These are phyloP conservation scores for Acanthurus tractus DNA, from an alignment of 2,797 vertebrate genomes.

Conservation along the genomic window DNA sequence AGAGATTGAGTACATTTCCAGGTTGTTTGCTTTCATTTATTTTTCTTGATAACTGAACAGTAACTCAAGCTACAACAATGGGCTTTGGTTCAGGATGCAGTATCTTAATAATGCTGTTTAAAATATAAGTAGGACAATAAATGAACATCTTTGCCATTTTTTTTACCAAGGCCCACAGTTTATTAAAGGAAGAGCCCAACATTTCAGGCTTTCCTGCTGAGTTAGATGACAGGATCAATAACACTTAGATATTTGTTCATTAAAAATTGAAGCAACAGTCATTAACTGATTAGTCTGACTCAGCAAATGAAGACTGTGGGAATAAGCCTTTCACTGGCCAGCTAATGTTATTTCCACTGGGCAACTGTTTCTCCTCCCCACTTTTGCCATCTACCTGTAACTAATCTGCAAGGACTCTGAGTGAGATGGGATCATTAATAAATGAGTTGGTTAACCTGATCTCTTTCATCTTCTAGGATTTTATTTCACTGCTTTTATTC, in stretches of 20 bases:
- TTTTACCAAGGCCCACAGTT: background rate
- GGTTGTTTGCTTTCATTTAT: slow-evolving; percentile 52
- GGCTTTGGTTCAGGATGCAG: background rate
- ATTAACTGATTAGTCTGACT: background rate
- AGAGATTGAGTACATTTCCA: slow-evolving; percentile 49
- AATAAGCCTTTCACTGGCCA: too few relatives aligned
- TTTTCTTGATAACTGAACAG: slow-evolving; percentile 44
- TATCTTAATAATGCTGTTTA: background rate
- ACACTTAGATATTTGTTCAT: background rate
- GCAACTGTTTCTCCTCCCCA: too few relatives aligned
- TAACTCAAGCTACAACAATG: slow-evolving; percentile 6
- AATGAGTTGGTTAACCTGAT: background rate
- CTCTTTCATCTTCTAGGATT: slow-evolving; percentile 3
- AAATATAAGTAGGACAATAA: slow-evolving; percentile 2
- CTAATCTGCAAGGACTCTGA: too few relatives aligned
- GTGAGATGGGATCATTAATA: too few relatives aligned
- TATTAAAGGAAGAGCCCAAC: background rate
- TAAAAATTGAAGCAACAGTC: background rate
- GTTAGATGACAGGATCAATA: background rate
- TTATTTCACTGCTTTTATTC: slow-evolving; percentile 12
- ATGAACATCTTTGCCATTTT: background rate
- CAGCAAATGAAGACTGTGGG: background rate
- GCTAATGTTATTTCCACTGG: too few relatives aligned
- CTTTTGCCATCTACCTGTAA: too few relatives aligned
- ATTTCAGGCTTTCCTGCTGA: background rate